A percentile compares a stretch with the other conserved stretches of the same genome.
These are phyloP conservation scores for Melikaiella ostensackeni DNA, from an alignment of 2,888 invertebrate genomes.

Conservation along the genomic window DNA sequence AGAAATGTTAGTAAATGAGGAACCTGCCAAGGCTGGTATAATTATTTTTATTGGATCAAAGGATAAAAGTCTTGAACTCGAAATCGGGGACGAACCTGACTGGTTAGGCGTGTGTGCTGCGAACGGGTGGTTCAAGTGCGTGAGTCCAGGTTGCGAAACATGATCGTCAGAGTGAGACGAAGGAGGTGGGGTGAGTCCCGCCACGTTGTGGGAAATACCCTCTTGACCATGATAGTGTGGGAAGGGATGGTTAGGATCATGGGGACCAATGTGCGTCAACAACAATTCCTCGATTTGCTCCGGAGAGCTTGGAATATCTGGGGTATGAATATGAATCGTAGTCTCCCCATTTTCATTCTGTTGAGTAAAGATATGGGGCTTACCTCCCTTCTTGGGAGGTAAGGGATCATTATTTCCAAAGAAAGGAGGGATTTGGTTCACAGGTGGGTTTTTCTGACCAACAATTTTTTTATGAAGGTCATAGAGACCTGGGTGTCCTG, in stretches of 20 bases:
- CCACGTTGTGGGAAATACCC: constrained; percentile 61
- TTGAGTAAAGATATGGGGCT: constrained; percentile 70
- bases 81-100: constrained; percentile 72
- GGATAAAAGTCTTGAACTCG: background rate
- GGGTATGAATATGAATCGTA: constrained; percentile 71
- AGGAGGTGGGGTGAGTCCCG: constrained; percentile 57
- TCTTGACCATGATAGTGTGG: constrained; percentile 69
- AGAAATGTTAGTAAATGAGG: background rate
- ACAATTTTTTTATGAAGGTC: constrained; percentile 69
- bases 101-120: constrained; percentile 68
- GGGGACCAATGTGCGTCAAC: constrained; percentile 73
- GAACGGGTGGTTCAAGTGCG: constrained; percentile 73
- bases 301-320: constrained; percentile 69
- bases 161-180: constrained; percentile 67
- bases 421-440: constrained; percentile 61
- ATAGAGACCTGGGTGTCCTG: constrained; percentile 68
- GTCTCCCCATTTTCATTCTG: constrained; percentile 72
- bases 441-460: constrained; percentile 60
- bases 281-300: constrained; percentile 74
- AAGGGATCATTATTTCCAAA: constrained; percentile 54
- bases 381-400: constrained; percentile 66
- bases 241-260: constrained; percentile 71
- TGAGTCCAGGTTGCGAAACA: constrained; percentile 66
- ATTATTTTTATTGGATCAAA: background rate
- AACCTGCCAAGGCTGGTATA: background rate